Conservation (phyloP, 2,797 vertebrate species). For the Pterois miles region DNA sequence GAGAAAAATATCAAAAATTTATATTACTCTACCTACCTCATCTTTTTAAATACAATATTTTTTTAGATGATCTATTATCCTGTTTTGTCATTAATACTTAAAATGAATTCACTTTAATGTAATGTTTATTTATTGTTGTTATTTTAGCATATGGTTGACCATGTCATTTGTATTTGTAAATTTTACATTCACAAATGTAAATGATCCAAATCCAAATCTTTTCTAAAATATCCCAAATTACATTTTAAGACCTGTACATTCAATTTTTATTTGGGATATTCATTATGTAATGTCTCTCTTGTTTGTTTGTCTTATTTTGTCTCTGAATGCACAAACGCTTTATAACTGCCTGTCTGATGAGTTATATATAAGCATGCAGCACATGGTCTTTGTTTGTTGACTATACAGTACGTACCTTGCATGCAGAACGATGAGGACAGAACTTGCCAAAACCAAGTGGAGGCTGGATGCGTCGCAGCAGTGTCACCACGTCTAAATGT, state of each 20-base stretch:
- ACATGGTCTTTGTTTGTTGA: not conserved
- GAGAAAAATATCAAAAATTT: not conserved
- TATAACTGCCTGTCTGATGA: not conserved
- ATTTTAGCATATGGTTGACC: too few species aligned
- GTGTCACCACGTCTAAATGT: constrained; percentile 96
- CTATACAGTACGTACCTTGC: constrained; percentile 86
- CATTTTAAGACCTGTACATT: not conserved
- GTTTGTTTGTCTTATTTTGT: not conserved
- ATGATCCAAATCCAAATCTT: not conserved
- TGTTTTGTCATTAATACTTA: not conserved
- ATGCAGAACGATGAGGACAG: constrained; percentile 96
- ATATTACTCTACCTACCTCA: not conserved
- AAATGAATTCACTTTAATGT: not conserved
- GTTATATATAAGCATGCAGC: not conserved
- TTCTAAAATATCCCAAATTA: not conserved
- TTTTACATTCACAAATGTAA: not conserved
- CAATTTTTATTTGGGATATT: not conserved
- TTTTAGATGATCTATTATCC: not conserved
- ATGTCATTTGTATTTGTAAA: not conserved
- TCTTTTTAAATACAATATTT: not conserved
- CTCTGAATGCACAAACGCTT: not conserved
- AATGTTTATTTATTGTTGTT: not conserved
- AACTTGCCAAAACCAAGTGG: constrained; percentile 98
- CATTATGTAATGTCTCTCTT: not conserved
- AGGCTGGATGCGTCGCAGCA: constrained; percentile 94